A percentile compares a stretch with the other conserved stretches of the same genome.
These are phyloP conservation scores for Scolopax mira DNA, from an alignment of 2,113 vertebrate species.

Conservation along the genomic window DNA sequence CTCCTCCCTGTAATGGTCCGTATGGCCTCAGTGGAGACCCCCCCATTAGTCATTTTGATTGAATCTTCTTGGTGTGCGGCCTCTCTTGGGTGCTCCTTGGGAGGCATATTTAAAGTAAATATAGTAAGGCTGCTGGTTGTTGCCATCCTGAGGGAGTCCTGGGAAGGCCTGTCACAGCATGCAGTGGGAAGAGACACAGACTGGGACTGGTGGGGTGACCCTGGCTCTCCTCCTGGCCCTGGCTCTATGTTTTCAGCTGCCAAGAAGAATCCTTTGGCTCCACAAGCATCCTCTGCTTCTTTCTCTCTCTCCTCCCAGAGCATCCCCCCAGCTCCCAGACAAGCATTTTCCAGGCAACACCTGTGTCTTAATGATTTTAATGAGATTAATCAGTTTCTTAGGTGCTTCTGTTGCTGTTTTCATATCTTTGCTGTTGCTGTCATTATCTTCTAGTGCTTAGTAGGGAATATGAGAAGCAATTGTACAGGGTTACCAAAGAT, in stretches of 20 bases:
- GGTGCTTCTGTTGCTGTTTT: background rate
- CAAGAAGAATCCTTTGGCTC: background rate
- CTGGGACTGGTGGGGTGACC: background rate
- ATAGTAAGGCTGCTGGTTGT: background rate
- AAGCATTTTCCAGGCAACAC: background rate
- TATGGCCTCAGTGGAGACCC: background rate
- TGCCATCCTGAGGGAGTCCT: background rate
- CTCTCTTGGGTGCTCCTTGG: background rate
- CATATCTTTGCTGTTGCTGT: background rate
- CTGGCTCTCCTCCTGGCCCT: background rate
- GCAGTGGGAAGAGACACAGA: background rate
- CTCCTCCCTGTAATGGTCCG: fast-evolving
- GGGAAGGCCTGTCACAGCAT: background rate
- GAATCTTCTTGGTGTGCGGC: background rate
- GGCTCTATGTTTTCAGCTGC: background rate
- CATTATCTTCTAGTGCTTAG: background rate
- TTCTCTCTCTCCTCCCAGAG: background rate
- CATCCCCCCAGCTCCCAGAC: background rate
- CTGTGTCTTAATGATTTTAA: background rate
- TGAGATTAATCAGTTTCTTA: background rate
- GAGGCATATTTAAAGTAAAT: background rate
- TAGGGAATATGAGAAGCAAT: background rate
- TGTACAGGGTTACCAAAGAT: background rate
- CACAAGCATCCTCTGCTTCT: background rate
- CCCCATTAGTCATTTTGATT: background rate